A percentile compares a stretch with the other conserved stretches of the same genome.
phyloP scores from a whole-genome alignment of 2,113 vertebrate species.

The Callocephalon fimbriatum region DNA sequence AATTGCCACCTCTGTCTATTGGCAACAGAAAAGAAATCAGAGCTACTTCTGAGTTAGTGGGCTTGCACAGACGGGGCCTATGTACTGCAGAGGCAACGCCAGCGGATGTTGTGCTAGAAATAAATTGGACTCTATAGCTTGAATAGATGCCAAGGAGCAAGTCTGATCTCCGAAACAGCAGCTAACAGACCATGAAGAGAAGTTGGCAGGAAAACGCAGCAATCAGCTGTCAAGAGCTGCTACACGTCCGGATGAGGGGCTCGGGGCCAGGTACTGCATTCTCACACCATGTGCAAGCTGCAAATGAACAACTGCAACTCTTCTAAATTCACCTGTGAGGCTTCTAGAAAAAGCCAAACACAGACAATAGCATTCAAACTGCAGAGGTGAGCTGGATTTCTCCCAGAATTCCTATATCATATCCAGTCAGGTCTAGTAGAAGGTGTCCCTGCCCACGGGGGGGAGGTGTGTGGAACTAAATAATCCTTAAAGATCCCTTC shows the following conservation, averaged over 20 bases:
- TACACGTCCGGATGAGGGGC: not conserved
- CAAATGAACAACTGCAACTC: not conserved
- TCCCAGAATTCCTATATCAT: not conserved
- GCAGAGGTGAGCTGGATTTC: not conserved
- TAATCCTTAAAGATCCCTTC: not conserved
- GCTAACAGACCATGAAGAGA: conserved; percentile 35
- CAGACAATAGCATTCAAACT: not conserved
- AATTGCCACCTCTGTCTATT: not conserved
- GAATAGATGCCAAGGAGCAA: conserved; percentile 23
- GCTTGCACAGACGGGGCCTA: not conserved
- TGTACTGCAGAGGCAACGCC: not conserved
- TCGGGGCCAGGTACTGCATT: not conserved
- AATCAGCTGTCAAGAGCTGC: not conserved
- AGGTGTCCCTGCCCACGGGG: not conserved
- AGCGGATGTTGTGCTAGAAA: conserved; percentile 16
- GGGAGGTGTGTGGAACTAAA: not conserved
- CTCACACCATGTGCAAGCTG: not conserved
- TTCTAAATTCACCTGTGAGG: not conserved
- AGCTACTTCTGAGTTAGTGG: not conserved
- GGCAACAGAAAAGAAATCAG: not conserved
- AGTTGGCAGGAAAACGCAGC: not conserved
- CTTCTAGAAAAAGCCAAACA: not conserved
- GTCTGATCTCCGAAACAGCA: conserved; percentile 1
- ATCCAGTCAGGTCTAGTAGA: not conserved
- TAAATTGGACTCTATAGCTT: conserved; percentile 16